Evolutionary conservation across 2,797 vertebrate genomes (phyloP).

Genomic region (Chrysocyon brachyurus): DNA sequence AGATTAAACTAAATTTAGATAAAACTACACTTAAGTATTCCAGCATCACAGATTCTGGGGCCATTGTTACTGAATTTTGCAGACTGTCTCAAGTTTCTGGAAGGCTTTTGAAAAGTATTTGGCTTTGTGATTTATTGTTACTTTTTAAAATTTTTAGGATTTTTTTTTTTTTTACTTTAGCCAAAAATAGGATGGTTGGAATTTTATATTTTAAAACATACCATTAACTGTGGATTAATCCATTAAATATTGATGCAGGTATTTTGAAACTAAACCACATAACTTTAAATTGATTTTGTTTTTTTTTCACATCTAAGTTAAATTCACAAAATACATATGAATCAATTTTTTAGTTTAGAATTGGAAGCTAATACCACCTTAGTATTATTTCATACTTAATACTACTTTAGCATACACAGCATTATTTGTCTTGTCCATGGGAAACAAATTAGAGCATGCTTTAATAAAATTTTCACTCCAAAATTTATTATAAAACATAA

Average conservation of each 20-base stretch:
- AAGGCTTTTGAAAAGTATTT: constrained; percentile 29
- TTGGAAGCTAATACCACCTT: not conserved
- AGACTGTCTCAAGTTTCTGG: constrained; percentile 34
- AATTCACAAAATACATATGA: not conserved
- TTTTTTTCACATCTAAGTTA: not conserved
- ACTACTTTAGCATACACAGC: not conserved
- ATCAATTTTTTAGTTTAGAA: constrained; percentile 25
- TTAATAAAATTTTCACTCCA: constrained; percentile 47
- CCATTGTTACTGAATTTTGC: not conserved
- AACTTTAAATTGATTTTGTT: not conserved
- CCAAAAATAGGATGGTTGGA: not conserved
- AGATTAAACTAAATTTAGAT: constrained; percentile 50
- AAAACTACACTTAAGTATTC: not conserved
- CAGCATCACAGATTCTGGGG: constrained; percentile 31
- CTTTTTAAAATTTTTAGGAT: not conserved
- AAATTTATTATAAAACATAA: constrained; percentile 53
- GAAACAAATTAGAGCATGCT: constrained; percentile 18
- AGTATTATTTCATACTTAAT: not conserved
- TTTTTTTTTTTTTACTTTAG: constrained; percentile 7
- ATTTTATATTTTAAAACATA: constrained; percentile 37
- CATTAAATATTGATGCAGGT: not conserved
- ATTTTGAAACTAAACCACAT: constrained; percentile 43
- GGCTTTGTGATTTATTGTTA: constrained; percentile 9
- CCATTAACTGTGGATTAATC: not conserved
- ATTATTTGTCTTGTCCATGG: not conserved